Evolutionary conservation across 1,140 invertebrate species (phyloP).

Genomic region (Drosophila obscura): DNA sequence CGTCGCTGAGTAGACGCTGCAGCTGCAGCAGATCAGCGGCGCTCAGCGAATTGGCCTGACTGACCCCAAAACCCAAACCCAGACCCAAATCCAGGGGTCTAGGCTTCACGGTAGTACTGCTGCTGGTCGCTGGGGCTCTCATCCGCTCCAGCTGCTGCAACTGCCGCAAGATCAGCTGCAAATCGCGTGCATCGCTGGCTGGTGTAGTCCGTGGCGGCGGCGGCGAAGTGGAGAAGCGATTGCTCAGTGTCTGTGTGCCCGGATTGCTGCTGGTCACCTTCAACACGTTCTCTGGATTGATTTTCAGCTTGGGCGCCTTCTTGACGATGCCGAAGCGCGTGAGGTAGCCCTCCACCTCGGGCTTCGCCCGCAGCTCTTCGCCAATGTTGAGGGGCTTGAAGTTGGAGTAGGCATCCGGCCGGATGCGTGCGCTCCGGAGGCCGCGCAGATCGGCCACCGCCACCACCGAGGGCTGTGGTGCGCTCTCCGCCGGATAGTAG

Average conservation of each 20-base stretch:
- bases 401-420: constrained; percentile 74
- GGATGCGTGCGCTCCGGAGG: constrained; percentile 64
- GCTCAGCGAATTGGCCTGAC: constrained; percentile 18
- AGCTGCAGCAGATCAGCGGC: constrained; percentile 63
- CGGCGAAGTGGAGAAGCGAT: constrained; percentile 52
- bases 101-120: constrained; percentile 20
- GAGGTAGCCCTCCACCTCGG: constrained; percentile 79
- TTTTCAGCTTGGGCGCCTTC: constrained; percentile 67
- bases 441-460: constrained; percentile 69
- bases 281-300: constrained; percentile 72
- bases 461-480: constrained; percentile 64
- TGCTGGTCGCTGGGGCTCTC: constrained; percentile 36
- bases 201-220: constrained; percentile 16
- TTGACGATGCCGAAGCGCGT: constrained; percentile 81
- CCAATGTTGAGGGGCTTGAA: constrained; percentile 81
- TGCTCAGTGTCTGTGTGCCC: constrained; percentile 39
- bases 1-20: constrained; percentile 69
- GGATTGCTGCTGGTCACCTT: constrained; percentile 42
- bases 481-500: constrained; percentile 76
- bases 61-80: constrained; percentile 9
- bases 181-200: constrained; percentile 40
- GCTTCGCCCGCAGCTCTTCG: constrained; percentile 76
- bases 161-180: constrained; percentile 51
- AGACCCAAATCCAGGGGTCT: background rate
- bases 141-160: constrained; percentile 51